Evolutionary conservation across 2,797 vertebrate genomes (phyloP).

Genomic region (Oreochromis grahami): DNA sequence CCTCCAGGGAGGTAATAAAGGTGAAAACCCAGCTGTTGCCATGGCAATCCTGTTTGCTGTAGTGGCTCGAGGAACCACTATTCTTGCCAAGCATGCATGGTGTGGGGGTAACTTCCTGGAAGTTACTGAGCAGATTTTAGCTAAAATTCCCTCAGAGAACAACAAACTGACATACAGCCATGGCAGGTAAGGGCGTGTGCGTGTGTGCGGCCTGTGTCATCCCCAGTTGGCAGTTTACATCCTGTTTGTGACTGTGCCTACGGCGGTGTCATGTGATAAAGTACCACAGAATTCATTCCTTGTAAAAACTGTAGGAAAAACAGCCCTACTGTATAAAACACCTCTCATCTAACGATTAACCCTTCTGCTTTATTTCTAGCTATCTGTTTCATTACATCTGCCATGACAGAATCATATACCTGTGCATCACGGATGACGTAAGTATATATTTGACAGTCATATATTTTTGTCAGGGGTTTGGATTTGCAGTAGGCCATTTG

Average conservation of each 20-base stretch:
- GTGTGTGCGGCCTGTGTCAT: not conserved
- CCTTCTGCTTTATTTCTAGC: slow-evolving; percentile 65
- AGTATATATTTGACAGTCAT: slow-evolving; percentile 68
- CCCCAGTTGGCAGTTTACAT: not conserved
- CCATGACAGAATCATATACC: slow-evolving; percentile 97
- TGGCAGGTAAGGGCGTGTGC: slow-evolving; percentile 79
- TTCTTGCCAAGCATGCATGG: slow-evolving; percentile 95
- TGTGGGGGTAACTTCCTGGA: slow-evolving; percentile 98
- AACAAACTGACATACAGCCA: slow-evolving; percentile 98
- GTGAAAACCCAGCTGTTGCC: slow-evolving; percentile 48
- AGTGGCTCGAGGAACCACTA: slow-evolving; percentile 93
- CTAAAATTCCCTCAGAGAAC: slow-evolving; percentile 95
- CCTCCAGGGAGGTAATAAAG: not conserved
- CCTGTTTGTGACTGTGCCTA: not conserved
- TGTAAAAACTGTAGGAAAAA: not conserved
- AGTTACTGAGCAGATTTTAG: slow-evolving; percentile 95
- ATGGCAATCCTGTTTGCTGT: slow-evolving; percentile 98
- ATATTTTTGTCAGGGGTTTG: not conserved
- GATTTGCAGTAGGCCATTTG: not conserved
- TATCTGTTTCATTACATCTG: slow-evolving; percentile 99
- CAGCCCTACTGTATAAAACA: not conserved
- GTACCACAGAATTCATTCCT: not conserved
- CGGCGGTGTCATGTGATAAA: not conserved
- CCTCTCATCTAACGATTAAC: not conserved
- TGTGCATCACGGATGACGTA: slow-evolving; percentile 98